Conservation (phyloP, 2,113 vertebrate genomes). For the Callopanchax toddi region DNA sequence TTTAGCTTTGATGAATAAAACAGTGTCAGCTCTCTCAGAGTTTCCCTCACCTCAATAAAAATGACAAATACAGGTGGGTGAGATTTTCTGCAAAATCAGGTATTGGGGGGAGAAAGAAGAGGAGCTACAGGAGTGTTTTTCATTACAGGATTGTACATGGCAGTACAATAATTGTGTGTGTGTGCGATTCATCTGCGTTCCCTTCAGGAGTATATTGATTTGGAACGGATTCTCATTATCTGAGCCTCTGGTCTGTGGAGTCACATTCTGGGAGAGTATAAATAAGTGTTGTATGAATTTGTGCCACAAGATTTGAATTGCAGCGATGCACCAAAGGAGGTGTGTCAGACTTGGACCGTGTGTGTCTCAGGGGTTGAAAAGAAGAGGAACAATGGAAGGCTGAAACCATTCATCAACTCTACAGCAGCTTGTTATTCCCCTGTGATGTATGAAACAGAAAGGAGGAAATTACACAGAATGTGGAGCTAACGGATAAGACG, state of each 20-base stretch:
- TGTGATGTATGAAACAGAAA: conserved; percentile 36
- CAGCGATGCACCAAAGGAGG: not conserved
- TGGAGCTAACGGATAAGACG: not conserved
- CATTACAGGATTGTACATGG: not conserved
- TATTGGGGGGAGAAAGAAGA: not conserved
- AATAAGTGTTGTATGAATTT: not conserved
- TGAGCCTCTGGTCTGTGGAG: not conserved
- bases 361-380: conserved; percentile 15
- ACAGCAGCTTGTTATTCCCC: conserved; percentile 2
- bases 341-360: not conserved
- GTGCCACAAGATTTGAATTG: not conserved
- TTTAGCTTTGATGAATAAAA: conserved; percentile 18
- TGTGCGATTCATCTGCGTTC: too few relatives aligned
- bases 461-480: conserved; percentile 14
- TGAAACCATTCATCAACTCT: conserved; percentile 43
- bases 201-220: conserved; percentile 22
- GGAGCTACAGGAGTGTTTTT: conserved; percentile 2
- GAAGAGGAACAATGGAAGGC: conserved; percentile 5
- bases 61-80: conserved; percentile 14
- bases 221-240: not conserved
- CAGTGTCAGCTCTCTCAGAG: not conserved
- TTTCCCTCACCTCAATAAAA: not conserved
- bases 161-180: not conserved
- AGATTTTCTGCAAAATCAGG: conserved; percentile 16
- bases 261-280: not conserved